phyloP scores from a whole-genome alignment of 2,113 vertebrate genomes.

The Sterrhoptilus dennistouni region DNA sequence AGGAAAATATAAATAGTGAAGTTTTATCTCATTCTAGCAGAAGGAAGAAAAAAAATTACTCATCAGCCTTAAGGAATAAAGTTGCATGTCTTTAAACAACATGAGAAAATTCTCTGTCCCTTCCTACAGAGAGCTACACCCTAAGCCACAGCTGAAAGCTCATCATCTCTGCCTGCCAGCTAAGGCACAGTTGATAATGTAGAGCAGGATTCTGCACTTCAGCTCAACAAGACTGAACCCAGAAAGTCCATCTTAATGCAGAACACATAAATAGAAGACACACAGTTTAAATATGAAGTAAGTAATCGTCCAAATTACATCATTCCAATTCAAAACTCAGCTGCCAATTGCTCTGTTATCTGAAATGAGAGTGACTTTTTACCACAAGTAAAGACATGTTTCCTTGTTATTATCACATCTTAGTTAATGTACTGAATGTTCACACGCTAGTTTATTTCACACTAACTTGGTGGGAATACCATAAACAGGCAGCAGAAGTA shows the following conservation, averaged over 20 bases:
- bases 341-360: conserved; percentile 30
- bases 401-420: background rate
- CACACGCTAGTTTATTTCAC: background rate
- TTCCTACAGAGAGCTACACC: conserved; percentile 42
- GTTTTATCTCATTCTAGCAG: background rate
- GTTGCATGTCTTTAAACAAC: background rate
- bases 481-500: conserved; percentile 1
- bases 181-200: background rate
- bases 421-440: conserved; percentile 1
- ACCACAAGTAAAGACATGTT: conserved; percentile 34
- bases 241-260: conserved; percentile 31
- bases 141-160: conserved; percentile 26
- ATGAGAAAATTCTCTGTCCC: conserved; percentile 47
- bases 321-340: conserved; percentile 6
- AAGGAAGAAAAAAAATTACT: background rate
- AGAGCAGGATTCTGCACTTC: background rate
- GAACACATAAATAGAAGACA: conserved; percentile 3
- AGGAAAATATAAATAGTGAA: background rate
- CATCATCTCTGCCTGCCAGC: conserved; percentile 1
- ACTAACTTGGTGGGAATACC: background rate
- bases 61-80: conserved; percentile 5
- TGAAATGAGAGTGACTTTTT: conserved; percentile 22
- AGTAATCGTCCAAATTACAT: conserved; percentile 1
- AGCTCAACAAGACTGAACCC: background rate
- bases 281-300: background rate